Evolutionary conservation across 2,888 invertebrate genomes (phyloP).

Genomic region (Nemurella pictetii): DNA sequence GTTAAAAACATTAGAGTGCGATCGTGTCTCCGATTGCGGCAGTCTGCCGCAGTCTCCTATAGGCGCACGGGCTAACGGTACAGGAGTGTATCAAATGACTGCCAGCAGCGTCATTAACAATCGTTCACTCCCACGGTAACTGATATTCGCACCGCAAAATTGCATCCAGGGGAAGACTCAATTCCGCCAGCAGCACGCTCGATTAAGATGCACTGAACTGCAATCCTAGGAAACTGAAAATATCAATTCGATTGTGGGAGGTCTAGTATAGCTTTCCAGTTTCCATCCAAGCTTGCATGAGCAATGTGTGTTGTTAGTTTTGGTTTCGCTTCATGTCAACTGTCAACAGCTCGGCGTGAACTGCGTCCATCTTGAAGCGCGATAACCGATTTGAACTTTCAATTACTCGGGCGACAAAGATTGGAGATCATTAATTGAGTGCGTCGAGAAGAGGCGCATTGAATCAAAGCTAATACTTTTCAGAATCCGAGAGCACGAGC

Average conservation of each 20-base stretch:
- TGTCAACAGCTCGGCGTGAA: neutral
- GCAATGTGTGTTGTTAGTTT: neutral
- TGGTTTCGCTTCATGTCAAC: neutral
- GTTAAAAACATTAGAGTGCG: neutral
- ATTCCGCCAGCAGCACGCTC: too few relatives aligned
- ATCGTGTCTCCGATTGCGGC: neutral
- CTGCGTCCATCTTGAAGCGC: neutral
- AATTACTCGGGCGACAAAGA: neutral
- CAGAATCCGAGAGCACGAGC: too few relatives aligned
- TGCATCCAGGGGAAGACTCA: neutral
- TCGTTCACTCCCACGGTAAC: neutral
- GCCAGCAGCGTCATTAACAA: neutral
- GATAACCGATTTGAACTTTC: slow-evolving; percentile 8
- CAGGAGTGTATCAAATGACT: neutral
- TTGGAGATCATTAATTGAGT: neutral
- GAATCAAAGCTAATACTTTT: neutral
- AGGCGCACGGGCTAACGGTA: neutral
- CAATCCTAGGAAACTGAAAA: too few relatives aligned
- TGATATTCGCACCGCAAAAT: neutral
- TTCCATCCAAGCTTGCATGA: too few relatives aligned
- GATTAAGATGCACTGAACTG: too few relatives aligned
- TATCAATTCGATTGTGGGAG: too few relatives aligned
- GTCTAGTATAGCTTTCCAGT: too few relatives aligned
- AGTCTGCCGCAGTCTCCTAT: too few relatives aligned
- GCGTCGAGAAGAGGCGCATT: neutral